phyloP scores from a whole-genome alignment of 2,888 invertebrate genomes.

The Phengaris arion region DNA sequence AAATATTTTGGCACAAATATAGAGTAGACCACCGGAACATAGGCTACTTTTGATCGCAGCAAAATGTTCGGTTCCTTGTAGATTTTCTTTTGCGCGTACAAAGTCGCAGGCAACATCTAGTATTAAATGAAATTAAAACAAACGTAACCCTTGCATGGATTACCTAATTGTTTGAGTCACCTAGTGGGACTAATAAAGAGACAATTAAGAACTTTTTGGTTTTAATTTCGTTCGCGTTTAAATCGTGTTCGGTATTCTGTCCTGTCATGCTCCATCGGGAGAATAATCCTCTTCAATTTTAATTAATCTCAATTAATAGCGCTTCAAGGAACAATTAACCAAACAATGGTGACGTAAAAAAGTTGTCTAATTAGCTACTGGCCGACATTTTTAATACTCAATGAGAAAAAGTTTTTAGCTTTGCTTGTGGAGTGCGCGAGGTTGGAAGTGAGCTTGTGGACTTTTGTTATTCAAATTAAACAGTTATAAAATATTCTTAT shows the following conservation, averaged over 20 bases:
- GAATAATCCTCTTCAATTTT: conserved; percentile 71
- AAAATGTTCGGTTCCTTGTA: no score
- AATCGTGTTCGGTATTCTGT: conserved; percentile 57
- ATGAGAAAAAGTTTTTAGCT: conserved; percentile 18
- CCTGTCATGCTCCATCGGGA: conserved; percentile 58
- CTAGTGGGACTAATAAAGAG: conserved; percentile 40
- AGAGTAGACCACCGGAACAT: no score
- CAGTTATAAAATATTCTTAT: conserved; percentile 12
- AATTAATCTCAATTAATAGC: conserved; percentile 69
- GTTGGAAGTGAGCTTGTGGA: conserved; percentile 3
- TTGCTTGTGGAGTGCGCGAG: conserved; percentile 5
- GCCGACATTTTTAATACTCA: conserved; percentile 28
- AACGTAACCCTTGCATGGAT: conserved; percentile 10
- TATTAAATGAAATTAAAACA: background rate
- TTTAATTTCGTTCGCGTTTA: conserved; percentile 44
- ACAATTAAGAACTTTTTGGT: conserved; percentile 50
- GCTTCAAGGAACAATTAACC: conserved; percentile 57
- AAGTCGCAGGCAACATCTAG: no score
- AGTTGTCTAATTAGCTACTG: conserved; percentile 45
- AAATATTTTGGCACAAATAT: no score
- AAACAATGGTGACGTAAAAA: conserved; percentile 51
- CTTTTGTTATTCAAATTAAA: conserved; percentile 23
- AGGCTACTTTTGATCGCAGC: no score
- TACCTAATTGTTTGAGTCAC: conserved; percentile 19
- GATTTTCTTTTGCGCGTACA: background rate